Evolutionary conservation across 1,140 invertebrate species (phyloP).

Genomic region (Drosophila bocqueti): DNA sequence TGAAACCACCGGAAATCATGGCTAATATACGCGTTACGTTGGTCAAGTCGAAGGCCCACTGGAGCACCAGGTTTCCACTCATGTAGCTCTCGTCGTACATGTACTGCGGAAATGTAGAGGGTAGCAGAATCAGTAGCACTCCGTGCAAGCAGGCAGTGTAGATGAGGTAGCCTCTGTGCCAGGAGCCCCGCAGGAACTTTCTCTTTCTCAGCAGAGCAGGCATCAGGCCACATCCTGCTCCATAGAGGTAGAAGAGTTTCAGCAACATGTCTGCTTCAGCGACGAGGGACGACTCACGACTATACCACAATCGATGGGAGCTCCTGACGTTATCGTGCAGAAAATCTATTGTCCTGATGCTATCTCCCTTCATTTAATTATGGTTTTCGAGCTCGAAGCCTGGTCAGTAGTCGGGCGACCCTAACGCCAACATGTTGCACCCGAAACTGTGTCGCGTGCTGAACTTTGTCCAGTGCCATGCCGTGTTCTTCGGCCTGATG

Average conservation of each 20-base stretch:
- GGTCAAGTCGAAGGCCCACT: constrained; percentile 37
- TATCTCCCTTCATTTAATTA: constrained; percentile 24
- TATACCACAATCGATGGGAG: not conserved
- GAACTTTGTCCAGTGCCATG: constrained; percentile 40
- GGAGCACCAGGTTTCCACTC: constrained; percentile 18
- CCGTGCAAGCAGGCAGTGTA: constrained; percentile 25
- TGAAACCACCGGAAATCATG: constrained; percentile 21
- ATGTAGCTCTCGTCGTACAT: constrained; percentile 43
- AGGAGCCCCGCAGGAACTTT: not conserved
- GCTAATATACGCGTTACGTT: constrained; percentile 25
- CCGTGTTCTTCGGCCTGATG: constrained; percentile 50
- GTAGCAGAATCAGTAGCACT: constrained; percentile 14
- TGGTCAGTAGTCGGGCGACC: not conserved
- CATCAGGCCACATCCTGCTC: constrained; percentile 15
- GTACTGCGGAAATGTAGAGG: constrained; percentile 30
- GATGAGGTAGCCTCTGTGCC: constrained; percentile 8
- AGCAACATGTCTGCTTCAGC: constrained; percentile 21
- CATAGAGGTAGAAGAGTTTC: constrained; percentile 29
- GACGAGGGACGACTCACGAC: constrained; percentile 5
- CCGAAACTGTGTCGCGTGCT: constrained; percentile 33
- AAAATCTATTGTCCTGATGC: constrained; percentile 2
- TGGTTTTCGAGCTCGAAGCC: not conserved
- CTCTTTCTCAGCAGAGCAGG: constrained; percentile 17
- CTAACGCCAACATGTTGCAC: constrained; percentile 50
- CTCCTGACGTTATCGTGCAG: not conserved